Conservation (phyloP, 2,113 vertebrate genomes). For the Tenebrosternarchus preto region DNA sequence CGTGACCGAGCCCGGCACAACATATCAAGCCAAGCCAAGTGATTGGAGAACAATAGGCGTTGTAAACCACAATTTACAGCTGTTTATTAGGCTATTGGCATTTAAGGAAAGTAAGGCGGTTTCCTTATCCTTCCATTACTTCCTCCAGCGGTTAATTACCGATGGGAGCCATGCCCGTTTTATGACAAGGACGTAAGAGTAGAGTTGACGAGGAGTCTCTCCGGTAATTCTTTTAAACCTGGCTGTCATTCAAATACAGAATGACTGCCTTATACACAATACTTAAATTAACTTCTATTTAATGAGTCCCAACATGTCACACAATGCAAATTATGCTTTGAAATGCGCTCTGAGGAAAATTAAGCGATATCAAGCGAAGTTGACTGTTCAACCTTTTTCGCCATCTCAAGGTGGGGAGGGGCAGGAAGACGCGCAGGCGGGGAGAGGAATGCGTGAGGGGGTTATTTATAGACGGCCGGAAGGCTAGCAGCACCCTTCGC, state of each 20-base stretch:
- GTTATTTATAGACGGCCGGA: constrained; percentile 50
- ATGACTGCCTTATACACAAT: too few relatives aligned
- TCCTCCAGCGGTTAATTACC: background rate
- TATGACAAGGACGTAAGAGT: background rate
- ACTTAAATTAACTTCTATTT: too few relatives aligned
- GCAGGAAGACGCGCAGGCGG: constrained; percentile 33
- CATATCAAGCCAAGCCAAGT: too few relatives aligned
- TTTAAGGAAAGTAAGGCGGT: background rate
- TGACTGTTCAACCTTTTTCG: background rate
- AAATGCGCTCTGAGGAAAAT: background rate
- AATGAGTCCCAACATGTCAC: background rate
- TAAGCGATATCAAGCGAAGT: background rate
- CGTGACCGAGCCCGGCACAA: constrained; percentile 5
- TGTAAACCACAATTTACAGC: constrained; percentile 5
- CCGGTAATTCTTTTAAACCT: background rate
- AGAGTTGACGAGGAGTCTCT: background rate
- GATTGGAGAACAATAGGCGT: constrained; percentile 26
- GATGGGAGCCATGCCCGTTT: background rate
- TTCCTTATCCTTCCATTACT: background rate
- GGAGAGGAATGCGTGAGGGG: constrained; percentile 35
- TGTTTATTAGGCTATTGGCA: constrained; percentile 4
- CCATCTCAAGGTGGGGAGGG: background rate
- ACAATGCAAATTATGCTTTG: background rate
- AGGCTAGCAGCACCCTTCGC: constrained; percentile 33
- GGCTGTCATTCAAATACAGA: background rate